Percentiles rank a stretch among this genome's conserved stretches.
phyloP scores from a whole-genome alignment of 1,140 invertebrate species.

The Heliconius nattereri region DNA sequence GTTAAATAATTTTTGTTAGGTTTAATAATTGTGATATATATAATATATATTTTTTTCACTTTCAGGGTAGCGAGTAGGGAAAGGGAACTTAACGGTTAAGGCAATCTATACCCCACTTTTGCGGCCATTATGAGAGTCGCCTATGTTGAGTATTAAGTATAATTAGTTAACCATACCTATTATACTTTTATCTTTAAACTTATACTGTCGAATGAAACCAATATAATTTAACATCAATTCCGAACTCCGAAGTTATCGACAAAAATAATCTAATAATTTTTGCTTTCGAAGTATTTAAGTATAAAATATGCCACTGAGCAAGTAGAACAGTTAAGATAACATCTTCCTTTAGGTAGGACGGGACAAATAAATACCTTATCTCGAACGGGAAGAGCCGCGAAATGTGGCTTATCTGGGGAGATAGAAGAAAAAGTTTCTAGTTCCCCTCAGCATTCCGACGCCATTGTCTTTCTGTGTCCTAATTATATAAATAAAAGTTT shows the following conservation, averaged over 20 bases:
- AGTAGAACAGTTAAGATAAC: constrained; percentile 42
- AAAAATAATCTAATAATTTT: constrained; percentile 8
- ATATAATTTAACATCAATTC: not conserved
- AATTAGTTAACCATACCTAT: too few species aligned
- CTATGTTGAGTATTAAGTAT: too few species aligned
- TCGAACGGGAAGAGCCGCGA: constrained; percentile 54
- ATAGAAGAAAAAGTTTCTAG: constrained; percentile 59
- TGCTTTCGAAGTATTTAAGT: constrained; percentile 12
- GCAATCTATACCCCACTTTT: too few species aligned
- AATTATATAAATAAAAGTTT: constrained; percentile 49
- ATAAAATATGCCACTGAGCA: constrained; percentile 27
- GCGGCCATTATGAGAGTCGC: too few species aligned
- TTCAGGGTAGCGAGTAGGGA: too few species aligned
- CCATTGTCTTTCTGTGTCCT: constrained; percentile 49
- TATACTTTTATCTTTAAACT: not conserved
- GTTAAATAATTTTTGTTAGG: too few species aligned
- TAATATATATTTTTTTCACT: too few species aligned
- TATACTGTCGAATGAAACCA: not conserved
- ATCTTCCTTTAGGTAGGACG: constrained; percentile 40
- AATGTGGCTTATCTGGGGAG: constrained; percentile 58
- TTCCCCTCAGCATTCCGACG: constrained; percentile 43
- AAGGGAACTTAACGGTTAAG: too few species aligned
- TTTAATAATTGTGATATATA: too few species aligned
- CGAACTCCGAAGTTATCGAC: not conserved
- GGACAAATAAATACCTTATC: constrained; percentile 67